Base-by-base conservation (phyloP, 1,140 invertebrate species). In the Rhynchophorus ferrugineus region DNA sequence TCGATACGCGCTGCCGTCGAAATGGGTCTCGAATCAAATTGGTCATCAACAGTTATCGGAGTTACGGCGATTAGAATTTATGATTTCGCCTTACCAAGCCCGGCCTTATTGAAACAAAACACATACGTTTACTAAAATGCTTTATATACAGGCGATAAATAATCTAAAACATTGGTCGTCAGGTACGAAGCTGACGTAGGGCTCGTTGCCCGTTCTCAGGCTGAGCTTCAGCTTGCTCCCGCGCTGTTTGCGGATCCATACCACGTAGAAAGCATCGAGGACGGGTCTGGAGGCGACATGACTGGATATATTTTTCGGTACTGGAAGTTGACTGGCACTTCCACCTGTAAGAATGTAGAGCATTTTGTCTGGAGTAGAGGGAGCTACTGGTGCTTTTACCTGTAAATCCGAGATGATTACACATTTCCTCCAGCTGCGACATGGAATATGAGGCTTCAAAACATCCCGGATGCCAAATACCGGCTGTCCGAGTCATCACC, bases 381-480 rank as follows among this genome's bases (percentile, higher is more conserved):
- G n/a, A n/a, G n/a, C n/a, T n/a, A n/a, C n/a, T n/a, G n/a, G n/a
- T n/a, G n/a, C 19, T 60, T 11, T 41, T 55, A 38, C 57, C 59
- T 3, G 24, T 39, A 42, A 63, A 74, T 24, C 70, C 71, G 7
- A 76, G 56, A 35, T 71, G 61, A 21, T 60, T 35, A 56, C 75
- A 76, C 17, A 76, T 69, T 19, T 69, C 49, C 8, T 70, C 63
- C 22, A 76, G 59, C 48, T 75, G 65, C 1, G 41, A 41, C 0
- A 52, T 45, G 18, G 67, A 60, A 8, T 71, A 66, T 3, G 58
- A 61, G 47, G 62, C 57, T 3, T 71, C 61, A 24, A 75, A 78
- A 61, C 81, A 83, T 51, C 76, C 73, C 0, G 75, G 66, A 44
- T 81, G 75, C 77, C 79, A 81, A 18, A 79, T 65, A 3, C 81